Base-by-base conservation (phyloP, 2,797 vertebrate species). In the Labeo calbasu region DNA sequence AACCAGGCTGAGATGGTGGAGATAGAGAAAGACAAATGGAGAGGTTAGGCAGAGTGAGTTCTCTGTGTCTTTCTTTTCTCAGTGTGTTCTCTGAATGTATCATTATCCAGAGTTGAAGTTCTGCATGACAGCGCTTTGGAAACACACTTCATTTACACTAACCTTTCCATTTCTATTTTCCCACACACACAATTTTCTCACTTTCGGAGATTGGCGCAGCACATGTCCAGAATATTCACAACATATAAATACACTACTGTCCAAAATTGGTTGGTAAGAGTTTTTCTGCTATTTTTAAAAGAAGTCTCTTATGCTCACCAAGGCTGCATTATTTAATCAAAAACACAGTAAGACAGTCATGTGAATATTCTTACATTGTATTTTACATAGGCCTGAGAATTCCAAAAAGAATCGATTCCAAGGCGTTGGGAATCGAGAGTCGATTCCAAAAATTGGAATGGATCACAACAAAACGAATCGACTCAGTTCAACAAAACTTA, bases 21-120 rank as follows among this genome's bases (percentile, higher is more conserved):
- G 66, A 86, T 85, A 86, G 86, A 88, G 82, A 84, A 88, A 71
- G 82, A 88, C 79, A 87, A 84, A 90, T 84, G 84, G 79, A 73
- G 79, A 91, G 77, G 82, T 83, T 40, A 69, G 65, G 5, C 76
- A 84, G 86, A 92, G 89, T 86, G 89, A 85, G 88, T 32, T 21
- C 32, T 71, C 70, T 14, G 46, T 80, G 48, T 68, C 66, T 81
- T n/a, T 57, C 69, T 48, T 80, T 28, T 76, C 78, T 50, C 32
- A 0, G 61, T 17, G 25, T 68, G 17, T 77, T 80, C 21, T 84
- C 51, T 17, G 21, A 68, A 57, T 80, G 71, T 71, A 77, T 84
- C 53, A 77, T 84, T 86, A 86, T 80, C 40, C 77, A 51, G 11
- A 79, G 80, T 46, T 86, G 66, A 82, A 78, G 85, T 68, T 79